Percentiles rank a stretch among this genome's conserved stretches.
Evolutionary conservation across 2,888 invertebrate genomes (phyloP).

Genomic region (Stratiomys singularior): DNA sequence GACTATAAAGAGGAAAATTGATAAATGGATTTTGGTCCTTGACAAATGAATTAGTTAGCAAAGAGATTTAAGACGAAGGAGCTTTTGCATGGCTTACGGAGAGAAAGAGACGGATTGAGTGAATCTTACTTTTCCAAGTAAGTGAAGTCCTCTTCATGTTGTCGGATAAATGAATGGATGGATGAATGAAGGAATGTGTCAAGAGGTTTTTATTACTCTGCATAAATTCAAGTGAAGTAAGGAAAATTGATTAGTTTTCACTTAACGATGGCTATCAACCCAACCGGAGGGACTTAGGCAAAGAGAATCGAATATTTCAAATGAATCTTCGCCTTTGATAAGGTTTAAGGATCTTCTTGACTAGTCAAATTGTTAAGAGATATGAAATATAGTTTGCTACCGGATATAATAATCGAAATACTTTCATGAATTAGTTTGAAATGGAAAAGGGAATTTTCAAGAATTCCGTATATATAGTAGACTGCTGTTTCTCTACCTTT

Average conservation of each 20-base stretch:
- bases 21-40: conserved; percentile 46
- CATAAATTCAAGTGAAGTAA: conserved; percentile 22
- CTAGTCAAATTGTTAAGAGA: too few species aligned
- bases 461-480: too few species aligned
- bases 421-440: too few species aligned
- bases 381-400: too few species aligned
- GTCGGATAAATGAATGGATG: conserved; percentile 27
- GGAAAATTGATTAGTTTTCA: conserved; percentile 27
- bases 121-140: conserved; percentile 24
- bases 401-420: too few species aligned
- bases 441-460: too few species aligned
- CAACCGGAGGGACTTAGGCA: too few species aligned
- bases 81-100: background rate
- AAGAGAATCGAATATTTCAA: too few species aligned
- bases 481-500: too few species aligned
- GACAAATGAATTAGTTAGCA: conserved; percentile 44
- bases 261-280: background rate
- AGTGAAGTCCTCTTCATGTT: conserved; percentile 20
- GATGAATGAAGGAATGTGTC: conserved; percentile 35
- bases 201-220: conserved; percentile 40
- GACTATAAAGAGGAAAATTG: conserved; percentile 41
- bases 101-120: background rate
- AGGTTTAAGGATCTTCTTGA: too few species aligned
- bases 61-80: background rate
- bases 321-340: too few species aligned